Conservation (phyloP, 1,140 invertebrate species). For the Drosophila sp. region DNA sequence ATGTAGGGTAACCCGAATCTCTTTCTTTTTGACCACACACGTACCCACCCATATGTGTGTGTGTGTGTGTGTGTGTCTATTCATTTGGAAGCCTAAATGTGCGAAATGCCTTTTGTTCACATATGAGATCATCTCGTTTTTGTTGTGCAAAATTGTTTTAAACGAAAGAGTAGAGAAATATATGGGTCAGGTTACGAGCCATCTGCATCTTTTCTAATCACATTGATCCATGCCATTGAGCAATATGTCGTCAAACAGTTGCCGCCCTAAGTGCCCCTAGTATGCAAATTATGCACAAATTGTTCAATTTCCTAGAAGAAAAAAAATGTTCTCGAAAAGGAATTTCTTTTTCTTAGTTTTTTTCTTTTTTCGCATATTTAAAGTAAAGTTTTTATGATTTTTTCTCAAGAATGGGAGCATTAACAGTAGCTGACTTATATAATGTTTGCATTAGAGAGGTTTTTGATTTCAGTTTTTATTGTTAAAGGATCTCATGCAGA, state of each 20-base stretch:
- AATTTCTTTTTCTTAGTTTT: slow-evolving; percentile 15
- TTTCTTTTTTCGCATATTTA: slow-evolving; percentile 43
- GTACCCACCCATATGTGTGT: slow-evolving; percentile 7
- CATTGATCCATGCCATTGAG: slow-evolving; percentile 74
- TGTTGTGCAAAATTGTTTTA: slow-evolving; percentile 49
- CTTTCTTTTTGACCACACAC: slow-evolving; percentile 51
- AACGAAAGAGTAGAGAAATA: slow-evolving; percentile 55
- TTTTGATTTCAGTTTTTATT: slow-evolving; percentile 72
- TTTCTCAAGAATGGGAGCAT: slow-evolving; percentile 31
- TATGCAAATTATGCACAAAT: slow-evolving; percentile 77
- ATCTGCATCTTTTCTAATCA: slow-evolving; percentile 45
- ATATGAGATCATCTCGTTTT: slow-evolving; percentile 74
- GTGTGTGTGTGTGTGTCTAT: slow-evolving; percentile 39
- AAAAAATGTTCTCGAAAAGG: slow-evolving; percentile 20
- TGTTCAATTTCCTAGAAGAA: slow-evolving; percentile 74
- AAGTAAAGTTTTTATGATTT: slow-evolving; percentile 70
- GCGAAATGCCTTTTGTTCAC: slow-evolving; percentile 70
- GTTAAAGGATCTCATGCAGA: slow-evolving; percentile 38
- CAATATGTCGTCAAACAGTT: slow-evolving; percentile 80
- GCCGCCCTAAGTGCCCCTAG: slow-evolving; percentile 59
- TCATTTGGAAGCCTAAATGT: slow-evolving; percentile 73
- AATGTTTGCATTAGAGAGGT: slow-evolving; percentile 71
- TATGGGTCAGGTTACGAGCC: slow-evolving; percentile 35
- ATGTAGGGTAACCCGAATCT: slow-evolving; percentile 19
- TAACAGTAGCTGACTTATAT: slow-evolving; percentile 70